These are phyloP conservation scores for Pristionchus entomophagus DNA, from an alignment of 2,888 invertebrate genomes.

Conservation along the genomic window DNA sequence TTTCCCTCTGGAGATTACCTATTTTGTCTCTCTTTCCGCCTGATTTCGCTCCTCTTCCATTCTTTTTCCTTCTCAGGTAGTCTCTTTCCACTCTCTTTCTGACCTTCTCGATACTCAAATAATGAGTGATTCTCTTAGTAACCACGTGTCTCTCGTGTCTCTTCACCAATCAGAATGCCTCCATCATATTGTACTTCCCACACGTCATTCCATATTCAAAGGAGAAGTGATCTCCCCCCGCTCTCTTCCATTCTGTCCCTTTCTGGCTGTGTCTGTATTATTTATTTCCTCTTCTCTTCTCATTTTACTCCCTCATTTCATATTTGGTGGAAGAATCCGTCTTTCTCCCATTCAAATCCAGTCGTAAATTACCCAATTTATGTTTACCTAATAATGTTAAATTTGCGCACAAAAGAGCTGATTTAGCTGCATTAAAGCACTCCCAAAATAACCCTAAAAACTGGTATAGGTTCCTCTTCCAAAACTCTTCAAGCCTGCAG, in stretches of 20 bases:
- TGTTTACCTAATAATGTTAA: no score
- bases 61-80: not conserved
- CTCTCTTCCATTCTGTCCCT: not conserved
- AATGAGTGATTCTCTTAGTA: not conserved
- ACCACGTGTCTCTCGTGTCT: not conserved
- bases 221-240: not conserved
- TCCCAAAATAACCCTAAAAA: not conserved
- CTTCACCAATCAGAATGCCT: not conserved
- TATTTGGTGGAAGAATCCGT: not conserved
- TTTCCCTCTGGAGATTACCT: slow-evolving; percentile 1
- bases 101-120: not conserved
- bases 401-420: no score
- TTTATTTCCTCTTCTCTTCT: slow-evolving; percentile 41
- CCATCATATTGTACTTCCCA: not conserved
- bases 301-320: not conserved
- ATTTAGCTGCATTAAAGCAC: no score
- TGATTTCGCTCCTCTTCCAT: slow-evolving; percentile 18
- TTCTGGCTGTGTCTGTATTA: slow-evolving; percentile 1
- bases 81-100: not conserved
- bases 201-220: not conserved
- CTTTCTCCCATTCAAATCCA: not conserved
- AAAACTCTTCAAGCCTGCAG: not conserved
- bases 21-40: not conserved
- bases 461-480: not conserved
- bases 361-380: no score